Conservation (phyloP, 1,140 invertebrate species). For the Leguminivora glycinivorella region DNA sequence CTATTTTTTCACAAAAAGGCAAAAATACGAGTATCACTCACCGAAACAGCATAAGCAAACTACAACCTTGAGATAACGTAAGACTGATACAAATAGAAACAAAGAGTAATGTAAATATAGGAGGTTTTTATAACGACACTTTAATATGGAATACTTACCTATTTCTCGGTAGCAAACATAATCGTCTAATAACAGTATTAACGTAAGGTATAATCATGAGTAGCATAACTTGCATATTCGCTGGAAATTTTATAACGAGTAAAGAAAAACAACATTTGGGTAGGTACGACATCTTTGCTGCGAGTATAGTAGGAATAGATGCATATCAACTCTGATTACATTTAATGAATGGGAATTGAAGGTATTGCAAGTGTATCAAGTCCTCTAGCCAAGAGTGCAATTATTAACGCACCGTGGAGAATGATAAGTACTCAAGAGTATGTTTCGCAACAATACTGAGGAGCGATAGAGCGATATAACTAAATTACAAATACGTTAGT, state of each 20-base stretch:
- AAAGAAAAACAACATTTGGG: too few relatives aligned
- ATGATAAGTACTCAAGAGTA: too few relatives aligned
- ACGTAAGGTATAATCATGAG: neutral
- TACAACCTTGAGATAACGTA: constrained; percentile 45
- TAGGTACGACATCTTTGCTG: too few relatives aligned
- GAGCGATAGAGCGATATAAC: too few relatives aligned
- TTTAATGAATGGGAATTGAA: too few relatives aligned
- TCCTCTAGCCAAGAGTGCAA: too few relatives aligned
- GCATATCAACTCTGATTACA: too few relatives aligned
- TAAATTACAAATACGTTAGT: too few relatives aligned
- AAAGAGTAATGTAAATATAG: constrained; percentile 10
- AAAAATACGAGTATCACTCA: constrained; percentile 13
- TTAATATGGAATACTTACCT: neutral
- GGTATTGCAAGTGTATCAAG: too few relatives aligned
- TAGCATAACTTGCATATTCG: constrained; percentile 20
- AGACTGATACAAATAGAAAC: constrained; percentile 39
- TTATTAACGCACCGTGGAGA: too few relatives aligned
- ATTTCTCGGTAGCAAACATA: neutral
- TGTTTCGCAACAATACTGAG: too few relatives aligned
- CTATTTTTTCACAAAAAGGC: neutral
- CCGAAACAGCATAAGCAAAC: constrained; percentile 17
- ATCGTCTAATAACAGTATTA: neutral
- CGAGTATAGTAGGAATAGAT: too few relatives aligned
- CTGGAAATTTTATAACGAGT: constrained; percentile 21
- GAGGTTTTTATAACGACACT: neutral